Conservation (phyloP, 2,113 vertebrate genomes). For the Vulpes vulpes region DNA sequence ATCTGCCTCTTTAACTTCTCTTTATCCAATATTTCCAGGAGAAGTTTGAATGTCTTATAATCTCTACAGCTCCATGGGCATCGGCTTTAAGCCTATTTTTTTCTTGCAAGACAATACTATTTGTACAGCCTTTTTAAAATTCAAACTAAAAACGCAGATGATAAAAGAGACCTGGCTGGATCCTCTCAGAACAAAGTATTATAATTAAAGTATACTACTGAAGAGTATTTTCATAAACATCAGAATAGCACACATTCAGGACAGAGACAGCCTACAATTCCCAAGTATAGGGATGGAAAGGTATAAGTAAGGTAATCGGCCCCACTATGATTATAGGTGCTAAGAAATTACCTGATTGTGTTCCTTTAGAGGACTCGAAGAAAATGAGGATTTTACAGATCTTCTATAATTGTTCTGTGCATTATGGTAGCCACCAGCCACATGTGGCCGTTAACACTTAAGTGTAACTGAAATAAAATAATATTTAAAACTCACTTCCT, state of each 20-base stretch:
- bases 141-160: conserved; percentile 1
- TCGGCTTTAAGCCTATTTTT: background rate
- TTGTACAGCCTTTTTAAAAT: background rate
- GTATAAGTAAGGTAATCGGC: background rate
- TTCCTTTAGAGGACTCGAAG: background rate
- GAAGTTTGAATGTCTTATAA: background rate
- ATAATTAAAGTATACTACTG: background rate
- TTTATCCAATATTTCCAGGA: background rate
- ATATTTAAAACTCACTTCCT: background rate
- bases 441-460: background rate
- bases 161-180: background rate
- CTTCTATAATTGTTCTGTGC: background rate
- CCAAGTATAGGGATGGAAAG: background rate
- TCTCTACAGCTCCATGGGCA: background rate
- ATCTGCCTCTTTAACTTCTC: background rate
- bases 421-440: background rate
- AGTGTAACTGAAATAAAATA: background rate
- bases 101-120: background rate
- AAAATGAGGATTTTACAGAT: background rate
- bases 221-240: background rate
- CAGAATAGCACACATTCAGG: background rate
- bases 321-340: background rate
- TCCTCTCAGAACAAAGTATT: background rate
- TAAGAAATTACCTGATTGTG: background rate
- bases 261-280: conserved; percentile 7